phyloP scores from a whole-genome alignment of 2,113 vertebrate genomes.

The Dasyprocta punctata region DNA sequence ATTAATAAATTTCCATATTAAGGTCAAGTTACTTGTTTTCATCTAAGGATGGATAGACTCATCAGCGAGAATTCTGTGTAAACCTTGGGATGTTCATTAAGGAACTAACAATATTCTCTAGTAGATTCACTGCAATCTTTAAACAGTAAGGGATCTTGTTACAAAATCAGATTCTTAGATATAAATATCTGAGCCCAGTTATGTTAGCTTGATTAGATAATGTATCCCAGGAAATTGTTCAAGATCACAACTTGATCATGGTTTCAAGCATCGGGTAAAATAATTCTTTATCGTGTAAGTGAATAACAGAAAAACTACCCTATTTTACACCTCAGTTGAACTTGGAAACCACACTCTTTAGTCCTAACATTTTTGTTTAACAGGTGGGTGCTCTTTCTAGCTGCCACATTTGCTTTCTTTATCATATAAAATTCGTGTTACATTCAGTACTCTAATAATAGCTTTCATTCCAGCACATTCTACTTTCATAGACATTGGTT shows the following conservation, averaged over 20 bases:
- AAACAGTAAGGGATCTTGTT: not conserved
- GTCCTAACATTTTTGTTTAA: not conserved
- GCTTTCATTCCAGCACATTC: slow-evolving; percentile 34
- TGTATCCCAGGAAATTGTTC: not conserved
- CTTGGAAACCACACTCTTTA: not conserved
- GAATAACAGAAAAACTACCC: not conserved
- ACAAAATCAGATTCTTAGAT: not conserved
- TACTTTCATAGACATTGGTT: not conserved
- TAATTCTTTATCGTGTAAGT: not conserved
- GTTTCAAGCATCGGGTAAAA: not conserved
- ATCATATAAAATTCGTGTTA: not conserved
- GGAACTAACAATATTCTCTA: not conserved
- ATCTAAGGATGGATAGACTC: not conserved
- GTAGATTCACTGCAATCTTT: not conserved
- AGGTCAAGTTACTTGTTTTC: slow-evolving; percentile 2
- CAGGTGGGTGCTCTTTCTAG: not conserved
- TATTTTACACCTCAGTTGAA: not conserved
- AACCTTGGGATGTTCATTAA: not conserved
- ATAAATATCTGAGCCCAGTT: not conserved
- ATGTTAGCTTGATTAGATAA: not conserved
- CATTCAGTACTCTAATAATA: slow-evolving; percentile 17
- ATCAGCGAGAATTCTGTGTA: not conserved
- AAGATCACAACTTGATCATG: not conserved
- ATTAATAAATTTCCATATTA: not conserved
- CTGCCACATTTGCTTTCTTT: slow-evolving; percentile 27